Evolutionary conservation across 1,140 invertebrate species (phyloP), one percentile per base, ranked within the genome.

Genomic region (Heliothis virescens): DNA sequence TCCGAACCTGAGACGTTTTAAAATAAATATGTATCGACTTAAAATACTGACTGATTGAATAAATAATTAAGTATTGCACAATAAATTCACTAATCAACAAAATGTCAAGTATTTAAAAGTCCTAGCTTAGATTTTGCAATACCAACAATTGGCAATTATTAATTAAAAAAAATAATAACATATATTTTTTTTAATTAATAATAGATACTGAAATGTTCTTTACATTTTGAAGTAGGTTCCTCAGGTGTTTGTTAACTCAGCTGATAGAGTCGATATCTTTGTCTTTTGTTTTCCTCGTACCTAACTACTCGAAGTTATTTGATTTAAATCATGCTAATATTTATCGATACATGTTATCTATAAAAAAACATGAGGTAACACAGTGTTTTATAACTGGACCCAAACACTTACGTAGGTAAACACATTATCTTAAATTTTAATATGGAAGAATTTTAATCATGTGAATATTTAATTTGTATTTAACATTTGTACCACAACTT

Each of bases 331-430:
- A 13, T 13, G 52, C 0, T 72, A 72, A 55, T 53, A 13, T 29
- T 34, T 13, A 53, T 15, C 18, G 52, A 52, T 13, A 52, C 48
- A 47, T 29, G 55, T 60, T 74, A 65, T 63, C 59, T 76, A 65
- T 76, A 65, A 52, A 18, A 76, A 76, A 76, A 76, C 50, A 65
- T 79, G 59, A 74, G 48, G 62, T 57, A 59, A 79, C 29, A 73
- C 26, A 16, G 1, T 11, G 62, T n/a, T 34, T n/a, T 16, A 55
- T 34, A 57, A 50, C 29, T 55, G 26, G 13, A 21, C n/a, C 52
- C 16, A 50, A 55, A 63, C n/a, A 50, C 34, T 2, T 69, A 34
- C 21, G 34, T 65, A 48, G 63, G 41, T 65, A 18, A 65, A 65
- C 63, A 48, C 63, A 67, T 67, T 67, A 67, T 67, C 41, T 67